phyloP scores from a whole-genome alignment of 2,113 vertebrate genomes.

The Dasyprocta punctata region DNA sequence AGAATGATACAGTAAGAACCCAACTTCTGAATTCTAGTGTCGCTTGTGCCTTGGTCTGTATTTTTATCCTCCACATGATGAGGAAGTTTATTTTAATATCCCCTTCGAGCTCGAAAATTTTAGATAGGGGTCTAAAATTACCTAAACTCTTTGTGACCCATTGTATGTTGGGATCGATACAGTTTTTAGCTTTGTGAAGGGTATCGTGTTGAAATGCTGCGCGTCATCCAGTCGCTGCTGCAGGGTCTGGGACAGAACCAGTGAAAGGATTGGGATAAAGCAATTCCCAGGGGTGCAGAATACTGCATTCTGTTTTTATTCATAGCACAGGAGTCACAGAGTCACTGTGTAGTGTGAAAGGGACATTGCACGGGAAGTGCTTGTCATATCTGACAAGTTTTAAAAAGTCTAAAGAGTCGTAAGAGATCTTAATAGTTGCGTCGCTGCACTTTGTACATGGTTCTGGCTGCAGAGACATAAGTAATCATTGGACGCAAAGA shows the following conservation, averaged over 20 bases:
- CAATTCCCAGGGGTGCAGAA: background rate
- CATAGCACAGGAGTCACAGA: background rate
- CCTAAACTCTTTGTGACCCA: background rate
- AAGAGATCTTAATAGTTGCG: background rate
- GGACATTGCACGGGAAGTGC: background rate
- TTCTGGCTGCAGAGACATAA: background rate
- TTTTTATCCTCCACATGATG: background rate
- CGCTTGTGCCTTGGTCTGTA: background rate
- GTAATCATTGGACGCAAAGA: background rate
- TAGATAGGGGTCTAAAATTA: background rate
- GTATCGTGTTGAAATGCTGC: background rate
- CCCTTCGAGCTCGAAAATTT: background rate
- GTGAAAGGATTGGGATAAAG: background rate
- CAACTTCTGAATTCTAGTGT: background rate
- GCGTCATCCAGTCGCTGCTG: background rate
- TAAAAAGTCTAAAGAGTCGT: background rate
- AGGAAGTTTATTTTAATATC: slow-evolving; percentile 13
- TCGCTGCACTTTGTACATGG: background rate
- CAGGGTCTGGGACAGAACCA: background rate
- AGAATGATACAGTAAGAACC: background rate
- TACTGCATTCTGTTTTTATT: background rate
- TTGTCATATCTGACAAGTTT: background rate
- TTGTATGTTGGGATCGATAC: background rate
- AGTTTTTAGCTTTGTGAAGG: background rate
- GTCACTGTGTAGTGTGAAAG: background rate